Conservation (phyloP, 2,113 vertebrate genomes). For the Notothenia rossii region DNA sequence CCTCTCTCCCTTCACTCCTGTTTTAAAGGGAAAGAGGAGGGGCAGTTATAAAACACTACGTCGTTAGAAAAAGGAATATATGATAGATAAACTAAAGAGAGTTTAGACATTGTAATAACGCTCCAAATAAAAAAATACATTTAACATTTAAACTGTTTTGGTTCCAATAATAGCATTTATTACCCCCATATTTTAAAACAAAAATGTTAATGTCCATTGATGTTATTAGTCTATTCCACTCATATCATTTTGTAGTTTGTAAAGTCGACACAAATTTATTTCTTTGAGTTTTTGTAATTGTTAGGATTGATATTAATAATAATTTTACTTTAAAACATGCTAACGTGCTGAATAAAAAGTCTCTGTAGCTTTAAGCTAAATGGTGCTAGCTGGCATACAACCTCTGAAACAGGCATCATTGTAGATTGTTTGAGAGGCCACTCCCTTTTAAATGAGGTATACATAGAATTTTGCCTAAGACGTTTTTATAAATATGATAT, state of each 20-base stretch:
- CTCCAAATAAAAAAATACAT: not conserved
- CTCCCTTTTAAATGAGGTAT: not conserved
- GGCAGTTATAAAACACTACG: constrained; percentile 24
- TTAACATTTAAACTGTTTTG: not conserved
- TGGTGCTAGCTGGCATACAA: not conserved
- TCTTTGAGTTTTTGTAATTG: too few species aligned
- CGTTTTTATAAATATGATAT: too few species aligned
- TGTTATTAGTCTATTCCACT: not conserved
- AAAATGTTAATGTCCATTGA: not conserved
- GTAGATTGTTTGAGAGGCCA: not conserved
- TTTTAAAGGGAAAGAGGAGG: constrained; percentile 2
- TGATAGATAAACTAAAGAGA: not conserved
- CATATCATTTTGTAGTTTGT: not conserved
- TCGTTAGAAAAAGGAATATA: not conserved
- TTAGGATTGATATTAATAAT: too few species aligned
- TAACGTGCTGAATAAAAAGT: not conserved
- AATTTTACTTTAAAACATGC: not conserved
- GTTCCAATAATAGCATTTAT: not conserved
- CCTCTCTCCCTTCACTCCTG: constrained; percentile 1
- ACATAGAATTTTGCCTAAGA: not conserved
- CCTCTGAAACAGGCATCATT: not conserved
- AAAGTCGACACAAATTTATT: not conserved
- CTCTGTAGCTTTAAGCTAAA: not conserved
- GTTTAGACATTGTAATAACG: not conserved
- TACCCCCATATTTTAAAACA: not conserved